Conservation (phyloP, 2,888 invertebrate species). For the Agrotis exclamationis region DNA sequence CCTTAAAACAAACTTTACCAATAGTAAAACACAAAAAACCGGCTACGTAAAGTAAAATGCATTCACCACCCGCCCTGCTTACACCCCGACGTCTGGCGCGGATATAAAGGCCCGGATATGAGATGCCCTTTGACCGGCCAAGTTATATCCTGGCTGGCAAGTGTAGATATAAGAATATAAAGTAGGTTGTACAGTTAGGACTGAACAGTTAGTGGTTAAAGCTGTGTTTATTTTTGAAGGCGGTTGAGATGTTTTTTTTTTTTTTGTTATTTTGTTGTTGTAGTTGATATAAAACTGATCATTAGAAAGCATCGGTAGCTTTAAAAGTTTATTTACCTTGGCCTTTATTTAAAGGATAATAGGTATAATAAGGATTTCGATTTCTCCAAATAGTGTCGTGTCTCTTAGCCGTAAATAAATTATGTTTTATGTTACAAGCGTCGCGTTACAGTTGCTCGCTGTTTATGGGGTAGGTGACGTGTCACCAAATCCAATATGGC, state of each 20-base stretch:
- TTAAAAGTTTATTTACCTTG: not conserved
- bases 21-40: constrained; percentile 21
- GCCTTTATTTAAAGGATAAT: too few relatives aligned
- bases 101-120: constrained; percentile 67
- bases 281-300: too few relatives aligned
- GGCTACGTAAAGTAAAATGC: constrained; percentile 30
- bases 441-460: too few relatives aligned
- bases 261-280: not conserved
- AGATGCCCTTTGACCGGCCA: constrained; percentile 70
- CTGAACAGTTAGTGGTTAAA: not conserved
- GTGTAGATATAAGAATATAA: constrained; percentile 15
- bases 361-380: too few relatives aligned
- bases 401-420: too few relatives aligned
- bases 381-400: too few relatives aligned
- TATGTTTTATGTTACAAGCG: too few relatives aligned
- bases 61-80: constrained; percentile 27
- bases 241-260: not conserved
- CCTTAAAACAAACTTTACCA: not conserved
- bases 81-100: constrained; percentile 48
- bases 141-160: constrained; percentile 65
- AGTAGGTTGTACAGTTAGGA: not conserved
- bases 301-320: too few relatives aligned
- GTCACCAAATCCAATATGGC: too few relatives aligned
- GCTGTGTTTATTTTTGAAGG: constrained; percentile 1
- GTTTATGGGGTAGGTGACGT: too few relatives aligned